Evolutionary conservation across 2,797 vertebrate genomes (phyloP).

Genomic region (Pampus argenteus): DNA sequence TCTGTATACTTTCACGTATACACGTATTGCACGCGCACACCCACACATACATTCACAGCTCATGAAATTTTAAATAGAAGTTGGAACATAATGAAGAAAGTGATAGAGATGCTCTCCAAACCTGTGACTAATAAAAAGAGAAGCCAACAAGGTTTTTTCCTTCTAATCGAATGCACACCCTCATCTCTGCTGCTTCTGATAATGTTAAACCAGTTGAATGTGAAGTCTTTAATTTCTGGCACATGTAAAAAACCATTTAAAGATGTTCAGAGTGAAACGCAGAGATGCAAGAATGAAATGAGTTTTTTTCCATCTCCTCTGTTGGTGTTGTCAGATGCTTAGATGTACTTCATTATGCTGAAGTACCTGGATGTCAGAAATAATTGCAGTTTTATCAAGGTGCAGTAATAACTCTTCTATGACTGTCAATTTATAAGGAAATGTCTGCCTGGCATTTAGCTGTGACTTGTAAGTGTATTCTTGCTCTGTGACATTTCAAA

Average conservation of each 20-base stretch:
- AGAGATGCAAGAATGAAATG: slow-evolving; percentile 36
- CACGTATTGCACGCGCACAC: neutral
- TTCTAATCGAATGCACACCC: slow-evolving; percentile 3
- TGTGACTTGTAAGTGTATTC: neutral
- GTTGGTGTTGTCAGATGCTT: slow-evolving; percentile 30
- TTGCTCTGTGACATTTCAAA: neutral
- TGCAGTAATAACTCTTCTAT: slow-evolving; percentile 24
- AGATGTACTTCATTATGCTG: slow-evolving; percentile 29
- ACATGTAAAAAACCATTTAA: slow-evolving; percentile 40
- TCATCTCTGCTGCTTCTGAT: slow-evolving; percentile 29
- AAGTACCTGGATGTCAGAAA: slow-evolving; percentile 28
- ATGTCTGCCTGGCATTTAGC: neutral
- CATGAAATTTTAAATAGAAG: slow-evolving; percentile 7
- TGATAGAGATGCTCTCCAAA: slow-evolving; percentile 2
- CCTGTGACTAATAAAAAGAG: slow-evolving; percentile 31
- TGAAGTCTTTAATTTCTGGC: slow-evolving; percentile 48
- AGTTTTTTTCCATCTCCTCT: slow-evolving; percentile 8
- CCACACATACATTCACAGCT: neutral
- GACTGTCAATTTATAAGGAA: slow-evolving; percentile 24
- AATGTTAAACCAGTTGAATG: slow-evolving; percentile 26
- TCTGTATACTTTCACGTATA: neutral
- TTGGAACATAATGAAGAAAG: slow-evolving; percentile 12
- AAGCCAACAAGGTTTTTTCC: slow-evolving; percentile 26
- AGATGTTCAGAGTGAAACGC: slow-evolving; percentile 28
- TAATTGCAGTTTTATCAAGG: slow-evolving; percentile 31